phyloP scores from a whole-genome alignment of 2,797 vertebrate species.

The Pseudochromis fuscus region DNA sequence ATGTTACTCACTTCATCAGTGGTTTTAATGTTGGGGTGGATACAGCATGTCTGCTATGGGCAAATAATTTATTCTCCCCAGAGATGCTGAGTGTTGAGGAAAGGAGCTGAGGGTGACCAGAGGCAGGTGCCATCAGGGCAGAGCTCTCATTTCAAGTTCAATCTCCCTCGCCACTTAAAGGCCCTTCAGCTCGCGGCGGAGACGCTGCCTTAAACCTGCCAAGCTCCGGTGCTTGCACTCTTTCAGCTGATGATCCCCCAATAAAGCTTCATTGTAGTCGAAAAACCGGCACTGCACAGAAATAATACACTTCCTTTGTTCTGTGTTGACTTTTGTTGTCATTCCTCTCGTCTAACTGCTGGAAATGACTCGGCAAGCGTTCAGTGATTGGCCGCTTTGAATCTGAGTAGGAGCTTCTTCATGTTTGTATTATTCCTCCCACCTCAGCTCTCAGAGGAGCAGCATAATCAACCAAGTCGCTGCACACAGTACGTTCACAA shows the following conservation, averaged over 20 bases:
- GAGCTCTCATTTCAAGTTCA: slow-evolving; percentile 37
- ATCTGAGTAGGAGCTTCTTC: slow-evolving; percentile 51
- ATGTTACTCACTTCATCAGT: too few relatives aligned
- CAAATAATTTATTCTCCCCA: slow-evolving; percentile 30
- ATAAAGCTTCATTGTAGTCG: background rate
- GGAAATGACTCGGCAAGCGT: slow-evolving; percentile 19
- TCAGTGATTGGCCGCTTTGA: slow-evolving; percentile 34
- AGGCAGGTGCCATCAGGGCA: slow-evolving; percentile 5
- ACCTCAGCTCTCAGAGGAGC: slow-evolving; percentile 50
- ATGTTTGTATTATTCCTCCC: slow-evolving; percentile 61
- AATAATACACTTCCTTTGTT: slow-evolving; percentile 5
- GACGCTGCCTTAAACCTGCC: slow-evolving; percentile 14
- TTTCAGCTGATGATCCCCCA: slow-evolving; percentile 8
- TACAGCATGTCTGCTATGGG: slow-evolving; percentile 2
- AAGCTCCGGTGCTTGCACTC: background rate
- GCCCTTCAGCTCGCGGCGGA: background rate
- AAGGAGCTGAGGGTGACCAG: slow-evolving; percentile 32
- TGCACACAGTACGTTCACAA: slow-evolving; percentile 13
- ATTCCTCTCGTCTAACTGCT: slow-evolving; percentile 13
- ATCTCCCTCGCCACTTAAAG: slow-evolving; percentile 16
- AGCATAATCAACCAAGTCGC: slow-evolving; percentile 50
- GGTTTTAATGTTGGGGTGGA: too few relatives aligned
- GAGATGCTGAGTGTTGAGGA: slow-evolving; percentile 14
- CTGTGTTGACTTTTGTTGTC: slow-evolving; percentile 1
- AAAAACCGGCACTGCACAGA: slow-evolving; percentile 7